Percentiles rank a stretch among this genome's conserved stretches.
Evolutionary conservation across 92 coral and sea anemone species (phyloP).

Genomic region (Palythoa caribaeorum): DNA sequence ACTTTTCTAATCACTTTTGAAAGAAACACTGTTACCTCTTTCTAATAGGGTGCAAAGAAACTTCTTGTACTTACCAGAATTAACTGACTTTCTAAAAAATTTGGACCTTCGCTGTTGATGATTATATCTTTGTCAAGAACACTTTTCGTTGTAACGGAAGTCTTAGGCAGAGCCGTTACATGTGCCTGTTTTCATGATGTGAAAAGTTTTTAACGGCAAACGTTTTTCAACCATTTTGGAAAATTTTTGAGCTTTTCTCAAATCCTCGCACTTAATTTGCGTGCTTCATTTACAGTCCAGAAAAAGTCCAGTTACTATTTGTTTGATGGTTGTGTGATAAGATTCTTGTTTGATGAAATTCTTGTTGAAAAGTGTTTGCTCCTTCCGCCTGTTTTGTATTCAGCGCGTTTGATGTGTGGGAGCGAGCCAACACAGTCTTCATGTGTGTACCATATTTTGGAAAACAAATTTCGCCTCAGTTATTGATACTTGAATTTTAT

Average conservation of each 20-base stretch:
- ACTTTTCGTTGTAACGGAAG: neutral
- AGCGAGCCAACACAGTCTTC: neutral
- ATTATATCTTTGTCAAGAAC: neutral
- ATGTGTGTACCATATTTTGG: no score
- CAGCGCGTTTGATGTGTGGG: neutral
- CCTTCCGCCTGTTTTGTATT: neutral
- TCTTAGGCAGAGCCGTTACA: no score
- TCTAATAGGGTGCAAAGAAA: neutral
- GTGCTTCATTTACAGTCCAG: neutral
- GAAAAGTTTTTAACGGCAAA: neutral
- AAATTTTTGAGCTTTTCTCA: neutral
- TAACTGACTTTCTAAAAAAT: neutral
- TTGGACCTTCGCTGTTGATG: neutral
- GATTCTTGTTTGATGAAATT: neutral
- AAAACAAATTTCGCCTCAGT: no score
- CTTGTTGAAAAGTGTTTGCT: neutral
- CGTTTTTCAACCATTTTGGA: neutral
- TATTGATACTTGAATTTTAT: no score
- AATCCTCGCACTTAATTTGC: neutral
- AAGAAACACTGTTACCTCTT: neutral
- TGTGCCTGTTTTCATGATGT: neutral
- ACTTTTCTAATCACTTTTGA: neutral
- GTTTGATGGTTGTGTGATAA: neutral
- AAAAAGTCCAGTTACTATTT: no score
- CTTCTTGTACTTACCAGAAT: neutral